Conservation (phyloP, 2,797 vertebrate genomes). For the Lerista edwardsae region DNA sequence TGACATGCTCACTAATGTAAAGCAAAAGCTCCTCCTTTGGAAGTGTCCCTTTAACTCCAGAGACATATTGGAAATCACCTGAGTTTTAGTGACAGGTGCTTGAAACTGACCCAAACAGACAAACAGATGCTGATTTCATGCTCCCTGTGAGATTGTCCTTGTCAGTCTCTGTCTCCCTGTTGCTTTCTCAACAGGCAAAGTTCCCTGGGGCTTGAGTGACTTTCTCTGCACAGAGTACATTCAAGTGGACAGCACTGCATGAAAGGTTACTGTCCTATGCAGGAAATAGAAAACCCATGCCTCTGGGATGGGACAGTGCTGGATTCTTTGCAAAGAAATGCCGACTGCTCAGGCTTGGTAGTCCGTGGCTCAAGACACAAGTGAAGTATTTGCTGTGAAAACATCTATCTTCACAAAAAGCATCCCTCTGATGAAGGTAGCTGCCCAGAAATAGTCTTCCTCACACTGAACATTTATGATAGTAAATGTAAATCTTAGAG, state of each 20-base stretch:
- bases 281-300: conserved; percentile 20
- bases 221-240: neutral
- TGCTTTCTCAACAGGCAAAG: neutral
- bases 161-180: conserved; percentile 17
- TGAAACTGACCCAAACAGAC: conserved; percentile 9
- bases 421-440: neutral
- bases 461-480: neutral
- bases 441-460: neutral
- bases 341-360: neutral
- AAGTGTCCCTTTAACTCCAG: neutral
- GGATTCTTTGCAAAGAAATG: neutral
- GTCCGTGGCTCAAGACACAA: neutral
- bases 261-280: conserved; percentile 38
- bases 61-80: neutral
- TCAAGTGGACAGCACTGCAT: neutral
- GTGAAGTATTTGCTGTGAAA: no score
- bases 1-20: neutral
- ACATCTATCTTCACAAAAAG: no score
- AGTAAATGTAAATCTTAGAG: neutral
- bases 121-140: neutral
- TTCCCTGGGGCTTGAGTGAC: neutral
- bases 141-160: neutral
- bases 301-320: conserved; percentile 26
- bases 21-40: neutral
- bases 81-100: neutral